Evolutionary conservation across 2,113 vertebrate species (phyloP).

Genomic region (Tylochromis polylepis): DNA sequence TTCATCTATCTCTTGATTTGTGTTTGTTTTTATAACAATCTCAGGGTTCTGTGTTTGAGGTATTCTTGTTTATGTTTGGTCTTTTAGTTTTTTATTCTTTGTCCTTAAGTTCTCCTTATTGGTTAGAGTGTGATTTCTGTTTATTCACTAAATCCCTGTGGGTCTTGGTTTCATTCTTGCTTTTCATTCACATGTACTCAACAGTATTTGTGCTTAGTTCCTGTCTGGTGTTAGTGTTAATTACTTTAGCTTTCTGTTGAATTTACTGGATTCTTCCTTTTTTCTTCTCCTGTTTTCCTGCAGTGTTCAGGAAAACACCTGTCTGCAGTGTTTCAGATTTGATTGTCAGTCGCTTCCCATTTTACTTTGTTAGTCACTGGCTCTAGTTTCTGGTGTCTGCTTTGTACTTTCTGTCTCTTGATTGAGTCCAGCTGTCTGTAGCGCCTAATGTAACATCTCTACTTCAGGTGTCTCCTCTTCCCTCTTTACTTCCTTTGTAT

Average conservation of each 20-base stretch:
- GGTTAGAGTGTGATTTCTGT: not conserved
- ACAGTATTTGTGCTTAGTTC: not conserved
- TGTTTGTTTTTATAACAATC: not conserved
- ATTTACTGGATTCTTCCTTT: not conserved
- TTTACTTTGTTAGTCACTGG: not conserved
- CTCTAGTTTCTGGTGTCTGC: not conserved
- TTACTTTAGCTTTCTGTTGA: not conserved
- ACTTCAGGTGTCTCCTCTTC: not conserved
- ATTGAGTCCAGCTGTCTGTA: not conserved
- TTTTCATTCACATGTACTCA: not conserved
- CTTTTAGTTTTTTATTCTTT: not conserved
- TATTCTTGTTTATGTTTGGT: not conserved
- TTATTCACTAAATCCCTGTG: not conserved
- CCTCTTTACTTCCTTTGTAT: not conserved
- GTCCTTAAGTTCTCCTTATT: too few species aligned
- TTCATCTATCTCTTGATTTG: not conserved
- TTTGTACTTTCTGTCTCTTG: not conserved
- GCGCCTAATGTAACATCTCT: not conserved
- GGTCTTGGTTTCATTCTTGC: not conserved
- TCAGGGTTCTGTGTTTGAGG: not conserved
- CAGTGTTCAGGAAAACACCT: not conserved
- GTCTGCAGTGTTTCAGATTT: not conserved
- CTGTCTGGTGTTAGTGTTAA: not conserved
- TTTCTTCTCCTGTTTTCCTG: not conserved
- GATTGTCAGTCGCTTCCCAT: not conserved